Base-by-base conservation (phyloP, 2,113 vertebrate genomes). In the Channa argus region DNA sequence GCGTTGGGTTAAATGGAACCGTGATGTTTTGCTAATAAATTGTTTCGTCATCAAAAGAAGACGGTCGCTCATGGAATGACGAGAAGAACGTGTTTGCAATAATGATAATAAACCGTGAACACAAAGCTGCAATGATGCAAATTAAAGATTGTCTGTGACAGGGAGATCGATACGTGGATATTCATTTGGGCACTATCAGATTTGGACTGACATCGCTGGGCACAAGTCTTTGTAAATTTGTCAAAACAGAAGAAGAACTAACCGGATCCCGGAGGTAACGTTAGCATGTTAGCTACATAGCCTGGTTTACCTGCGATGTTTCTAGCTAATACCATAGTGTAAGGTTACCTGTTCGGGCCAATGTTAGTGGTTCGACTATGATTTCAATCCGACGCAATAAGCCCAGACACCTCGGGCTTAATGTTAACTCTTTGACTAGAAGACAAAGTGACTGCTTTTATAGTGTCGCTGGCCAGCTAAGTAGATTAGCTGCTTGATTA, bases 81-180 rank as follows among this genome's bases (percentile, higher is more conserved):
- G 91, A 64, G 1, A 0, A 24, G 83, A 93, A 92, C 93, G 93
- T 94, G 92, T 86, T 93, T 89, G 91, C 91, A 89, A 90, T 93
- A 88, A 94, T 92, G 91, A 91, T 83, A 93, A 91, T 91, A 93
- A 93, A 92, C 79, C 61, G 75, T 79, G 74, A 78, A 86, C 77
- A 86, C 82, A 92, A 87, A 79, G 90, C 87, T 76, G 44, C 60
- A 74, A 47, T 61, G 81, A 85, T 71, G 61, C 60, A 67, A 36
- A 74, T 72, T 24, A 64, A 58, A 53, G 36, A 34, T 52, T 49
- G 61, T 63, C 46, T 50, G 79, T 75, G 75, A 81, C 14, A 14
- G 52, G 0, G 12, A 10, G 7, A 6, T 55, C 34, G 0, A 50
- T 74, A 59, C 41, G 9, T 46, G 4, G 59, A 52, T 44, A 83